Base-by-base conservation (phyloP, 2,797 vertebrate genomes). In the Anguilla pacifica region DNA sequence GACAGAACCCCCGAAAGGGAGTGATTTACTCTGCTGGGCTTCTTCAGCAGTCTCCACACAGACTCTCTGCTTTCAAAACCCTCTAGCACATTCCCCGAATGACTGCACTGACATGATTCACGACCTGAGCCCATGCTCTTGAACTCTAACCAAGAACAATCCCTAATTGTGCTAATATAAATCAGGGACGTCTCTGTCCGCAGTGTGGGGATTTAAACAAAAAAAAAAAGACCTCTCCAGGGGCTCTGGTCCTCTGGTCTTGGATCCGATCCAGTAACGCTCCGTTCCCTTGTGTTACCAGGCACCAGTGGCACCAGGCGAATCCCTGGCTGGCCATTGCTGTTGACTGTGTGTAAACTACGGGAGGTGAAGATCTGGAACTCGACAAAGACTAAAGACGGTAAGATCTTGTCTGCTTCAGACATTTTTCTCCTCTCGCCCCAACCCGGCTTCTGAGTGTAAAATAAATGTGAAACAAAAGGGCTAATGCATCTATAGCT, bases 101-200 rank as follows among this genome's bases (percentile, higher is more conserved):
- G 9, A 3, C 70, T 35, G 31, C 70, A 10, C 31, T 15, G 77
- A 49, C 77, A 46, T 81, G 77, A 81, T 81, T 81, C 39, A 81
- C n/a, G 39, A 49, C 77, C 77, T 43, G 7, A 81, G 72, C 15
- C 72, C 13, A 19, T 25, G 43, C 19, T 49, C 77, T 49, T 81
- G 43, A 81, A 81, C 77, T 49, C 77, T 22, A 6, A 81, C 77
- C 77, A 81, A 81, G 77, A 49, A 81, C 77, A 81, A 81, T 25
- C 77, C 77, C 77, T 81, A 81, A 81, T 25, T 81, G 77, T 49
- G 77, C 39, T 49, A 81, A 49, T 81, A 49, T 81, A 81, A 81
- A 81, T 81, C 77, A 81, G 39, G 3, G 19, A 22, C 2, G 77
- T 49, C 13, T 49, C 77, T 81, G 77, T 81, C 43, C 43, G 15